Conservation (phyloP, 2,113 vertebrate genomes). For the Lophochroa leadbeateri region DNA sequence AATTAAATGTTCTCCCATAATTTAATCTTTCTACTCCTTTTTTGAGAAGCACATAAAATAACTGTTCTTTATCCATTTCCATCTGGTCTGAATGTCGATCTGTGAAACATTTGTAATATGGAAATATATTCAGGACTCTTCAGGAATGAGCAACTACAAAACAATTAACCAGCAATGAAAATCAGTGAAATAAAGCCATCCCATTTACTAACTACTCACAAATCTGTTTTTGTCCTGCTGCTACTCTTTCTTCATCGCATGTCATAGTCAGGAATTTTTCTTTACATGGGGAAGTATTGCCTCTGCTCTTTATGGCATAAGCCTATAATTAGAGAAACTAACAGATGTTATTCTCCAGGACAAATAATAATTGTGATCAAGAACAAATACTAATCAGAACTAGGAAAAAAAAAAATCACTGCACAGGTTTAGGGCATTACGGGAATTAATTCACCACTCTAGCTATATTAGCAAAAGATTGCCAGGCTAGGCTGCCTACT, state of each 20-base stretch:
- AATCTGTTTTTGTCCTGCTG: slow-evolving; percentile 3
- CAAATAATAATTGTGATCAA: background rate
- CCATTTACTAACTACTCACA: background rate
- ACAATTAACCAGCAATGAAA: slow-evolving; percentile 36
- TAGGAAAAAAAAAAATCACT: background rate
- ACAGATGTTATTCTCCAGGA: background rate
- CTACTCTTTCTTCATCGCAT: background rate
- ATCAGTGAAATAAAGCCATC: slow-evolving; percentile 10
- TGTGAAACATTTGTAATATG: background rate
- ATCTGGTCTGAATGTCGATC: background rate
- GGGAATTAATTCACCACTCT: background rate
- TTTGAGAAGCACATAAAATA: background rate
- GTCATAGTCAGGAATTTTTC: background rate
- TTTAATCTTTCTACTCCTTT: background rate
- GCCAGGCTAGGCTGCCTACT: background rate
- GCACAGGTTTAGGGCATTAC: background rate
- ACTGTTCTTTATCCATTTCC: background rate
- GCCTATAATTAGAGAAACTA: background rate
- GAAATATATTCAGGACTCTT: background rate
- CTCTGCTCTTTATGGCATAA: background rate
- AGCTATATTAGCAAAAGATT: background rate
- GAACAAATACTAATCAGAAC: background rate
- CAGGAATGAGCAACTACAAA: background rate
- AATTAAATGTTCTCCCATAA: background rate
- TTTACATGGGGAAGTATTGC: background rate